Percentiles rank a stretch among this genome's conserved stretches.
These are phyloP conservation scores for Hoplostethus mediterraneus DNA, from an alignment of 2,797 vertebrate genomes.

Conservation along the genomic window DNA sequence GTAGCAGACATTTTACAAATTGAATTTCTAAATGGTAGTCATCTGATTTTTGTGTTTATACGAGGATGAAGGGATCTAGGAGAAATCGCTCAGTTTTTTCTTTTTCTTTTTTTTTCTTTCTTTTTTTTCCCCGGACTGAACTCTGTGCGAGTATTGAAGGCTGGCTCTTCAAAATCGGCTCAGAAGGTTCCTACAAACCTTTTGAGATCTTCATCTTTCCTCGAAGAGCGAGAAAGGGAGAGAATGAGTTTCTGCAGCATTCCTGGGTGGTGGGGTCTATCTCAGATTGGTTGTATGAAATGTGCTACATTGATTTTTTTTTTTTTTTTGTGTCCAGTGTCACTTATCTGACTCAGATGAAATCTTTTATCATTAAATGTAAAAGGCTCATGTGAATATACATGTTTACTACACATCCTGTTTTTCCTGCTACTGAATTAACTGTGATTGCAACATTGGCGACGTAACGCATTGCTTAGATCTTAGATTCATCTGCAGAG, in stretches of 20 bases:
- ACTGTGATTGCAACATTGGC: constrained; percentile 57
- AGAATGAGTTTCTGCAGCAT: constrained; percentile 40
- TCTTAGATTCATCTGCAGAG: constrained; percentile 37
- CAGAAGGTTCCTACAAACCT: constrained; percentile 38
- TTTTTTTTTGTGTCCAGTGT: constrained; percentile 45
- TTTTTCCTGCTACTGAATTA: constrained; percentile 63
- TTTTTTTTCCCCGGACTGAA: constrained; percentile 4
- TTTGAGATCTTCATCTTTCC: constrained; percentile 44
- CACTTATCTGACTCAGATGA: constrained; percentile 51
- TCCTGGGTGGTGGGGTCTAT: constrained; percentile 39
- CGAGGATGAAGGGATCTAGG: constrained; percentile 49
- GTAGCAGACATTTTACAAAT: constrained; percentile 74
- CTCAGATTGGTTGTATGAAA: constrained; percentile 32
- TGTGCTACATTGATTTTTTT: constrained; percentile 46
- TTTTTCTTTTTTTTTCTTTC: too few species aligned
- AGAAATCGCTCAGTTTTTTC: constrained; percentile 19
- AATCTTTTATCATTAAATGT: constrained; percentile 54
- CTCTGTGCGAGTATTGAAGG: constrained; percentile 73
- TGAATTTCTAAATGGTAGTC: constrained; percentile 59
- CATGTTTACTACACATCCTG: constrained; percentile 32
- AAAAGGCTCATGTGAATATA: constrained; percentile 5
- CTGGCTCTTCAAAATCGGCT: constrained; percentile 82
- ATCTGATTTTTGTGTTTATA: constrained; percentile 60
- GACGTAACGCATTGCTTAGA: constrained; percentile 28
- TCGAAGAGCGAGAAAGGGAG: constrained; percentile 35